Evolutionary conservation across 2,888 invertebrate species (phyloP), one percentile per base, ranked within the genome.

Genomic region (Vesta saturnalis): DNA sequence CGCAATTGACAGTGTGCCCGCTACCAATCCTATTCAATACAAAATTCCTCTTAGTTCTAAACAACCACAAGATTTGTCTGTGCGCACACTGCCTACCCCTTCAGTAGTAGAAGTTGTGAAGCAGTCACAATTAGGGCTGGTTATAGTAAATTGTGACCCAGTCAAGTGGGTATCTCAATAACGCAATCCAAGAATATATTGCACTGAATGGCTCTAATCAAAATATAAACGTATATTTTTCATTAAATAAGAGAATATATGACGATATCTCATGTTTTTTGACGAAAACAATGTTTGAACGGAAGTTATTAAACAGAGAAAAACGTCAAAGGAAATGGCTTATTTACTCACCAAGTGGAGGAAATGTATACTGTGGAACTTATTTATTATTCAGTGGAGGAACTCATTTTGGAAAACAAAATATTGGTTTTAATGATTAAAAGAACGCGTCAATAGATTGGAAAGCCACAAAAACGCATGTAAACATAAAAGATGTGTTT

Each of bases 191-290:
- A 46, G 46, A 46, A 46, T 46, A 46, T 46, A 46, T 46, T 46
- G 15, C 46, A 46, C 14, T 46, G 46, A 46, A 46, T 46, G 3
- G 22, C 10, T 30, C 22, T 55, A 21, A n/a, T 22, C 21, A 55
- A 55, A 55, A 55, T 55, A 16, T 21, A 55, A 55, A 55, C 55
- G 21, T 21, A 55, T 16, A 19, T 55, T 55, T 55, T n/a, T n/a
- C n/a, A n/a, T n/a, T n/a, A n/a, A n/a, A n/a, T n/a, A n/a, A n/a
- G n/a, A n/a, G n/a, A n/a, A n/a, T n/a, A n/a, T n/a, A n/a, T n/a
- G n/a, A n/a, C n/a, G n/a, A n/a, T n/a, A n/a, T n/a, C n/a, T n/a
- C n/a, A n/a, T n/a, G n/a, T n/a, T n/a, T n/a, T n/a, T n/a, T n/a
- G n/a, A n/a, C n/a, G n/a, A n/a, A n/a, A n/a, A n/a, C n/a, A n/a